These are phyloP conservation scores for Vanacampus margaritifer DNA, from an alignment of 2,113 vertebrate genomes.

Conservation along the genomic window DNA sequence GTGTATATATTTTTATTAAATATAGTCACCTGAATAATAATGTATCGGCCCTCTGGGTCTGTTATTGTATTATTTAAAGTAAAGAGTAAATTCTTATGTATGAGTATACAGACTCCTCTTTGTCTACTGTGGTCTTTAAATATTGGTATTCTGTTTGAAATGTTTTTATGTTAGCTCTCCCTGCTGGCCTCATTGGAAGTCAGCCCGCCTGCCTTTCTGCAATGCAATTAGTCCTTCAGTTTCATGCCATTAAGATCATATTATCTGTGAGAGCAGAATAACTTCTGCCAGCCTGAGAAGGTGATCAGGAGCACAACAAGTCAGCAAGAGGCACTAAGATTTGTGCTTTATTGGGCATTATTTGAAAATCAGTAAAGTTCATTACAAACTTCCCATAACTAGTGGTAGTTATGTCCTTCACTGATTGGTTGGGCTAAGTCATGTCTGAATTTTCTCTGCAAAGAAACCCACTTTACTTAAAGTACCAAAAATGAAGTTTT, in stretches of 20 bases:
- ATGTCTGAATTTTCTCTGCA: neutral
- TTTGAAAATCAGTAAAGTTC: neutral
- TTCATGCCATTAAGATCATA: neutral
- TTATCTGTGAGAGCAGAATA: slow-evolving; percentile 16
- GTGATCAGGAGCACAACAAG: slow-evolving; percentile 28
- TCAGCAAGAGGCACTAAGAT: neutral
- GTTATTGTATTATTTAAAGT: too few relatives aligned
- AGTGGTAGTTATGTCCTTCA: too few relatives aligned
- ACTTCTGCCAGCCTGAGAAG: slow-evolving; percentile 31
- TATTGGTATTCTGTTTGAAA: neutral
- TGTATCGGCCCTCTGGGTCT: too few relatives aligned
- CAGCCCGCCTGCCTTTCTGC: neutral
- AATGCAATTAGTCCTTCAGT: slow-evolving; percentile 4
- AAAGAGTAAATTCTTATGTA: too few relatives aligned
- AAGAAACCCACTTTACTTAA: too few relatives aligned
- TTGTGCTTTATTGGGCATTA: neutral
- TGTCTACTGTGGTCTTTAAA: too few relatives aligned
- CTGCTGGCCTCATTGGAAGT: neutral
- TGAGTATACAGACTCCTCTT: too few relatives aligned
- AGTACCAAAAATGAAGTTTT: too few relatives aligned
- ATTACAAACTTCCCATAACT: neutral
- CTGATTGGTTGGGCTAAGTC: slow-evolving; percentile 7
- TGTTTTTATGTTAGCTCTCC: neutral
- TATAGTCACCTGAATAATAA: too few relatives aligned
- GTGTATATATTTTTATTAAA: too few relatives aligned